phyloP scores from a whole-genome alignment of 2,797 vertebrate species.

The Brachyrhaphis roseni region DNA sequence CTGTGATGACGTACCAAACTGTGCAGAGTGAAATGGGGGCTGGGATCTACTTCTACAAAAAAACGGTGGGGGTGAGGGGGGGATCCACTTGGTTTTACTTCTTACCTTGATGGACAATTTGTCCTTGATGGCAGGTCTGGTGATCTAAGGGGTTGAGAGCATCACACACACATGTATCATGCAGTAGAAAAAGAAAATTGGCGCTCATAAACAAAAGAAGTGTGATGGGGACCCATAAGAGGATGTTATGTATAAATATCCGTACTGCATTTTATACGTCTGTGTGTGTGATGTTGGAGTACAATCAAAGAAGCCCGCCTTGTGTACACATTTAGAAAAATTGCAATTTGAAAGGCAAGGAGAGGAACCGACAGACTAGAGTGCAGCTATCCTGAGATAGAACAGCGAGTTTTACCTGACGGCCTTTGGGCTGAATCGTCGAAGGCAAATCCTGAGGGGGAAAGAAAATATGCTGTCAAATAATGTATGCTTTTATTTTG shows the following conservation, averaged over 20 bases:
- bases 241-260: constrained; percentile 11
- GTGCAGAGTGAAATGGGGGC: constrained; percentile 46
- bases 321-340: background rate
- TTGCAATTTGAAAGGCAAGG: constrained; percentile 8
- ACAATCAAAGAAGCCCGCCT: background rate
- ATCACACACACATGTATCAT: constrained; percentile 81
- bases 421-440: constrained; percentile 97
- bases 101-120: constrained; percentile 86
- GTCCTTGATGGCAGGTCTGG: constrained; percentile 83
- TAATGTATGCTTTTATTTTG: background rate
- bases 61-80: background rate
- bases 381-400: background rate
- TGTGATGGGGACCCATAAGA: constrained; percentile 37
- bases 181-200: constrained; percentile 66
- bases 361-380: background rate
- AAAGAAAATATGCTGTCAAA: background rate
- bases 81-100: constrained; percentile 50
- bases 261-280: constrained; percentile 11
- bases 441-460: constrained; percentile 90
- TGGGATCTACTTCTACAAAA: constrained; percentile 62
- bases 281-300: constrained; percentile 23
- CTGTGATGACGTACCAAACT: constrained; percentile 52
- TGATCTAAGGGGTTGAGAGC: constrained; percentile 83
- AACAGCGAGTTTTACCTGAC: constrained; percentile 85
- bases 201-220: constrained; percentile 47